Percentiles rank a stretch among this genome's conserved stretches.
These are phyloP conservation scores for Procambarus virginalis DNA, from an alignment of 1,140 invertebrate species.

Conservation along the genomic window DNA sequence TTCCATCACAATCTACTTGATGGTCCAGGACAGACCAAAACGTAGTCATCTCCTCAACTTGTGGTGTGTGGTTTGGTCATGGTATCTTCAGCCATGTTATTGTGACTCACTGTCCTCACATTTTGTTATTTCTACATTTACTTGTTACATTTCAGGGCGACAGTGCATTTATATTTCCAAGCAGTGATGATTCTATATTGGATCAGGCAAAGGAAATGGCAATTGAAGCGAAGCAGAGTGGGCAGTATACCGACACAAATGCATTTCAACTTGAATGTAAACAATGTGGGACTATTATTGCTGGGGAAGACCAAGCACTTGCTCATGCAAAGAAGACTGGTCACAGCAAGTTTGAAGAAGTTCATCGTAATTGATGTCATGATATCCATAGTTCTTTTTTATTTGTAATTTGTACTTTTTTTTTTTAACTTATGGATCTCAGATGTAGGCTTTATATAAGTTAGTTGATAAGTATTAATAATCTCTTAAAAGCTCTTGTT, in stretches of 20 bases:
- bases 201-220: conserved; percentile 88
- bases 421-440: background rate
- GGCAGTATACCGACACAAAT: conserved; percentile 91
- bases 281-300: conserved; percentile 83
- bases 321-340: conserved; percentile 88
- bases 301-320: conserved; percentile 86
- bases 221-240: conserved; percentile 87
- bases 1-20: too few species aligned
- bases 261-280: conserved; percentile 90
- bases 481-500: background rate
- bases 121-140: background rate
- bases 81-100: too few species aligned
- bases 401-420: background rate
- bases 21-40: too few species aligned
- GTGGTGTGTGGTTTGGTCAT: too few species aligned
- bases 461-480: background rate
- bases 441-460: background rate
- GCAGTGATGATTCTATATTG: conserved; percentile 81
- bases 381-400: background rate
- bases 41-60: too few species aligned
- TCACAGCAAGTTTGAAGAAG: conserved; percentile 91
- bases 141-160: conserved; percentile 18
- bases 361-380: conserved; percentile 40
- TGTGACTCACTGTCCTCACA: too few species aligned
- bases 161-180: conserved; percentile 25